These are phyloP conservation scores for Cryptocheilus praepositus DNA, from an alignment of 2,888 invertebrate species.

Conservation along the genomic window DNA sequence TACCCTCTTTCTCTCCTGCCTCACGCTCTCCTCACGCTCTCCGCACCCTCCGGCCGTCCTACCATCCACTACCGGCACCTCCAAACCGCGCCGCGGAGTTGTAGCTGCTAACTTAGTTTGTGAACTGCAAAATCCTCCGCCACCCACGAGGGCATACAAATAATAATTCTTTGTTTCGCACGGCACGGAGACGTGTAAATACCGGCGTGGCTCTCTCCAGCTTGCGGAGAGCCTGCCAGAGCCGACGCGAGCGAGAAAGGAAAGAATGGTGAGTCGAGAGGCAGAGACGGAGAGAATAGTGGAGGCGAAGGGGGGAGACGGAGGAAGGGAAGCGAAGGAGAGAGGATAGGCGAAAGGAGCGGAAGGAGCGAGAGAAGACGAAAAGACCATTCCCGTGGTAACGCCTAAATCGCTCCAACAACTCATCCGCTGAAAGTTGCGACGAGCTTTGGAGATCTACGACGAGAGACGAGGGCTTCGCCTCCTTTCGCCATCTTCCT, in stretches of 20 bases:
- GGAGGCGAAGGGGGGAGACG: too few species aligned
- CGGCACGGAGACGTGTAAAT: constrained; percentile 71
- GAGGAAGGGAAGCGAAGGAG: constrained; percentile 25
- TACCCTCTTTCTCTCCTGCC: constrained; percentile 23
- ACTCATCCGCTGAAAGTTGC: constrained; percentile 73
- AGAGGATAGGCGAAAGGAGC: constrained; percentile 25
- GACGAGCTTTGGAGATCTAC: constrained; percentile 71
- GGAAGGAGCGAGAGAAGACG: constrained; percentile 47
- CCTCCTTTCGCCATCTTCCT: constrained; percentile 39
- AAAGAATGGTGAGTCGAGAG: constrained; percentile 41
- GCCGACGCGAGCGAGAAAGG: constrained; percentile 38
- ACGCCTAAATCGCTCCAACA: constrained; percentile 73
- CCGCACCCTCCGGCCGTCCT: constrained; percentile 22
- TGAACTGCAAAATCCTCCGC: constrained; percentile 72
- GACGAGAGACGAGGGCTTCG: constrained; percentile 51
- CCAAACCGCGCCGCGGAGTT: constrained; percentile 58
- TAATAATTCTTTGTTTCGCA: constrained; percentile 73
- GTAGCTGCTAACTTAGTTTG: constrained; percentile 72
- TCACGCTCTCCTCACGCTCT: constrained; percentile 19
- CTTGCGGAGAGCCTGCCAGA: constrained; percentile 46
- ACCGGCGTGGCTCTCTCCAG: constrained; percentile 60
- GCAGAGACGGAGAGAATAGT: constrained; percentile 37
- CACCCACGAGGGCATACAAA: constrained; percentile 70
- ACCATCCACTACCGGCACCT: constrained; percentile 36
- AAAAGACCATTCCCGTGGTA: constrained; percentile 68